phyloP scores from a whole-genome alignment of 2,797 vertebrate genomes.

The Scomberomorus guttatus region DNA sequence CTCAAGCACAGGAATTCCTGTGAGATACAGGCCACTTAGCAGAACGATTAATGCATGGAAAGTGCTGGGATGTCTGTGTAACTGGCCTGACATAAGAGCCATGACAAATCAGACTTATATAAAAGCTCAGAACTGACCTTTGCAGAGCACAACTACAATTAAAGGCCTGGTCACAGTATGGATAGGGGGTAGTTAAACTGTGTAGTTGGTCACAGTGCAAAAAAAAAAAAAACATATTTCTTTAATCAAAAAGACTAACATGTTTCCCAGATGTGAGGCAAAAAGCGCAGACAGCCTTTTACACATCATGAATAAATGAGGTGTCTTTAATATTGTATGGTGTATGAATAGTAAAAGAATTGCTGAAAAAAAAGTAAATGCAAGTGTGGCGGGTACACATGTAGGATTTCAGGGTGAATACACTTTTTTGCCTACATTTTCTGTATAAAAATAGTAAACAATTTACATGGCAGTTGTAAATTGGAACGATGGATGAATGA shows the following conservation, averaged over 20 bases:
- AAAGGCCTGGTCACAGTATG: neutral
- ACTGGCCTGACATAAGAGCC: conserved; percentile 44
- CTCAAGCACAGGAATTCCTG: conserved; percentile 86
- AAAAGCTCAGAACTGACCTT: conserved; percentile 55
- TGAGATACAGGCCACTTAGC: conserved; percentile 78
- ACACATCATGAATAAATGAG: conserved; percentile 61
- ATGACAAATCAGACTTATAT: conserved; percentile 57
- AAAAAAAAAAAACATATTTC: conserved; percentile 9
- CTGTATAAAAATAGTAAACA: neutral
- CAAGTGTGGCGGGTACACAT: neutral
- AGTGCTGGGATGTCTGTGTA: conserved; percentile 61
- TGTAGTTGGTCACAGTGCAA: neutral
- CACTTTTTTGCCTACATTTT: neutral
- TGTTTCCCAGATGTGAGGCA: conserved; percentile 26
- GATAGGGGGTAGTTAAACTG: neutral
- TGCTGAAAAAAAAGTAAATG: conserved; percentile 12
- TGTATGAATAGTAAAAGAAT: conserved; percentile 16
- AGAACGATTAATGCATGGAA: conserved; percentile 76
- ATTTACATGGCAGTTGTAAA: no score
- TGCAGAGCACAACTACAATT: conserved; percentile 29
- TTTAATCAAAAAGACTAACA: conserved; percentile 25
- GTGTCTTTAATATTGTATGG: conserved; percentile 54
- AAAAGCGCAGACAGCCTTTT: conserved; percentile 31
- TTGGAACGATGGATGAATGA: neutral
- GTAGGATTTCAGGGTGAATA: neutral